Base-by-base conservation (phyloP, 2,113 vertebrate species). In the Varanus salvator region DNA sequence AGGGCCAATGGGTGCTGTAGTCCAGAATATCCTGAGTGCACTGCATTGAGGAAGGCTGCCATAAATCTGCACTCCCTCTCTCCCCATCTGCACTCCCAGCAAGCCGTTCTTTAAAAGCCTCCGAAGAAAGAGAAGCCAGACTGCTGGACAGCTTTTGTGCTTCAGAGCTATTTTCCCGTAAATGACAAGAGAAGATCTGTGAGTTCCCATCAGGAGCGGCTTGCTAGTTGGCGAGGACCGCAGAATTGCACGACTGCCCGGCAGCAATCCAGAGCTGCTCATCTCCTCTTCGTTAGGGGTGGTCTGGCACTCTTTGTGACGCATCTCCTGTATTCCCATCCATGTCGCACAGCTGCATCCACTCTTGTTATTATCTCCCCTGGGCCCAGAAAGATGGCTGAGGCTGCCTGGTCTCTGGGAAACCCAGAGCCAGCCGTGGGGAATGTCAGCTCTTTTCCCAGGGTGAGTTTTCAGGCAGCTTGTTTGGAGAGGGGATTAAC, bases 371-470 rank as follows among this genome's bases (percentile, higher is more conserved):
- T 89, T 84, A 77, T 75, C 71, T 82, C 85, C 69, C 89, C 78
- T 76, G 78, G 85, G 69, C 38, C 69, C 72, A 29, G 38, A 85
- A 78, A 31, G 38, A 89, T 80, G 84, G 75, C 84, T 76, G 80
- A 86, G 66, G 76, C 83, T 90, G 60, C 85, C 90, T 57, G 3
- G 71, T 87, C 90, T 69, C 90, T 88, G 90, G 86, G 90, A 88
- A 88, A 87, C 80, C 90, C 60, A 1, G 57, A 87, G 60, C 80
- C 85, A 87, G 80, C 90, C 85, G 68, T 57, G 27, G 86, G 86
- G 80, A 78, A 85, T 71, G 80, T 69, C 48, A 31, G 3, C n/a
- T 77, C 64, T 90, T 85, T 90, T 90, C 88, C 88, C 88, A 90
- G 88, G 76, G 88, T 54, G 83, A 71, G 74, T 71, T 68, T 80